phyloP scores from a whole-genome alignment of 2,888 invertebrate genomes.

The Nymphalis urticae region DNA sequence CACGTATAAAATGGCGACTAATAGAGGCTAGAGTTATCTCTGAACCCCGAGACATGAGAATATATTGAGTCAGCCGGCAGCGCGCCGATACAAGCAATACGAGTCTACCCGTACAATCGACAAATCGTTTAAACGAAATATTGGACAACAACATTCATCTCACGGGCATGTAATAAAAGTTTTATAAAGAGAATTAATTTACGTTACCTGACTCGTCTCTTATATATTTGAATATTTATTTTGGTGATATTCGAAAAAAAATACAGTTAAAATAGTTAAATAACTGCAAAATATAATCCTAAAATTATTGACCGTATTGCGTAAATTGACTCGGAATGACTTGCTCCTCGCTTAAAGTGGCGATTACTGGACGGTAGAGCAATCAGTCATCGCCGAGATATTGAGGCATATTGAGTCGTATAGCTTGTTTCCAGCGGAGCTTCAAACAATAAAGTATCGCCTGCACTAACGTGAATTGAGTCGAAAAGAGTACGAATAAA shows the following conservation, averaged over 20 bases:
- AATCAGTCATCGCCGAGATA: neutral
- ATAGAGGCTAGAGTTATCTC: slow-evolving; percentile 27
- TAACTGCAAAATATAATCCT: too few relatives aligned
- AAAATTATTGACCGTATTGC: neutral
- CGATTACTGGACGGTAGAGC: neutral
- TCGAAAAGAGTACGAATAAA: slow-evolving; percentile 2
- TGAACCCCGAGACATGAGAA: slow-evolving; percentile 23
- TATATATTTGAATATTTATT: too few relatives aligned
- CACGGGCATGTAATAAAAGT: neutral
- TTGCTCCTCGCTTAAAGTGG: neutral
- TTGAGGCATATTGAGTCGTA: slow-evolving; percentile 1
- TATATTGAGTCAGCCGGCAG: slow-evolving; percentile 13
- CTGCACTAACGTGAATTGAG: neutral
- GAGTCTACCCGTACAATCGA: slow-evolving; percentile 11
- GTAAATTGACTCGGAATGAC: neutral
- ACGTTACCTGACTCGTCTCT: too few relatives aligned
- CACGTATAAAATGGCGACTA: slow-evolving; percentile 49
- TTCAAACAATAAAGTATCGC: slow-evolving; percentile 4
- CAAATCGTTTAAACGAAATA: slow-evolving; percentile 8
- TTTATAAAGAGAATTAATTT: neutral
- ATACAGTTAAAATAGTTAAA: too few relatives aligned
- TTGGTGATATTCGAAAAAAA: too few relatives aligned
- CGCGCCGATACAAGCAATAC: slow-evolving; percentile 14
- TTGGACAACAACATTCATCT: neutral
- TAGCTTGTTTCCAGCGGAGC: neutral